Evolutionary conservation across 2,888 invertebrate species (phyloP).

Genomic region (Ennomos quercinarius): DNA sequence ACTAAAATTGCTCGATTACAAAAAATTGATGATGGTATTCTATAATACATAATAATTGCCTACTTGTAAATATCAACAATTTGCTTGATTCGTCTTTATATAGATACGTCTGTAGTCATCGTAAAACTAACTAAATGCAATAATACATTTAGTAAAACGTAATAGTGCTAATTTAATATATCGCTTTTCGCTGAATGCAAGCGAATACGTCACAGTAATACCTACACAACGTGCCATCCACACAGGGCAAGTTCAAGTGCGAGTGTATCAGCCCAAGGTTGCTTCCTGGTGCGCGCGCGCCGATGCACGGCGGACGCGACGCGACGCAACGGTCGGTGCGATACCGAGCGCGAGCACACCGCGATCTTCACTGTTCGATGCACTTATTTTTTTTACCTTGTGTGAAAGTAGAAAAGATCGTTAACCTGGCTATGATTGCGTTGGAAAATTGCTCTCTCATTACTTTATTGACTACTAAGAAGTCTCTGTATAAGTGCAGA

Average conservation of each 20-base stretch:
- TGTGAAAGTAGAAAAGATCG: slow-evolving; percentile 45
- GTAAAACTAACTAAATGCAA: no score
- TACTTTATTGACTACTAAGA: slow-evolving; percentile 11
- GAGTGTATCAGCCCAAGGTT: slow-evolving; percentile 71
- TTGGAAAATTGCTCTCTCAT: slow-evolving; percentile 33
- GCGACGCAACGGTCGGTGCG: slow-evolving; percentile 37
- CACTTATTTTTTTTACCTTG: slow-evolving; percentile 33
- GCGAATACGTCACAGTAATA: slow-evolving; percentile 29
- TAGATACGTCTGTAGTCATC: no score
- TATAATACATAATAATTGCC: no score
- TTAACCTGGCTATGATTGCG: slow-evolving; percentile 38
- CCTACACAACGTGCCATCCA: slow-evolving; percentile 48
- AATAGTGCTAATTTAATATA: not conserved
- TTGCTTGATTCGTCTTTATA: no score
- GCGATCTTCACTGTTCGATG: slow-evolving; percentile 27
- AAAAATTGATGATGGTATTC: no score
- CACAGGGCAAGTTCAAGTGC: slow-evolving; percentile 80
- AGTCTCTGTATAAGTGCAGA: not conserved
- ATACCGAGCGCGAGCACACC: slow-evolving; percentile 31
- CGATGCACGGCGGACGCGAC: slow-evolving; percentile 49
- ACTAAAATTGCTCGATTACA: no score
- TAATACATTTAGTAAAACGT: no score
- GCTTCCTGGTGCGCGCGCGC: slow-evolving; percentile 76
- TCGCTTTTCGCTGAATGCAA: slow-evolving; percentile 1
- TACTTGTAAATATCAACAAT: no score